Evolutionary conservation across 1,140 invertebrate genomes (phyloP).

Genomic region (Bombus difficillimus): DNA sequence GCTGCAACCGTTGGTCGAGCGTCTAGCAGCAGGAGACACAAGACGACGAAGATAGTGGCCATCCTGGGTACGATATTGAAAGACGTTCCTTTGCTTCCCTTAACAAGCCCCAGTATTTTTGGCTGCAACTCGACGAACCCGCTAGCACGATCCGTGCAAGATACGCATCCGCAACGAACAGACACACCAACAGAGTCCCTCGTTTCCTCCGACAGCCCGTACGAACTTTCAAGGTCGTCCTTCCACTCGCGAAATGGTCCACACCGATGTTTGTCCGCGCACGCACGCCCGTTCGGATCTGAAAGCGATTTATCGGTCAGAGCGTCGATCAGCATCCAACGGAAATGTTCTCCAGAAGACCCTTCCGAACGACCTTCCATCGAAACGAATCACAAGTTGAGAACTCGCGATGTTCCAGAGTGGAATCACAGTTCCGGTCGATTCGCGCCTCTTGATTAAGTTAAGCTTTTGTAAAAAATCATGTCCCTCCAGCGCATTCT

Average conservation of each 20-base stretch:
- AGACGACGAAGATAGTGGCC: conserved; percentile 66
- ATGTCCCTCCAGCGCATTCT: conserved; percentile 63
- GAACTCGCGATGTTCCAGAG: not conserved
- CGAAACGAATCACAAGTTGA: not conserved
- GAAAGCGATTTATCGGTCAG: not conserved
- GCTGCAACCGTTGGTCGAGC: conserved; percentile 68
- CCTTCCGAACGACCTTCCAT: conserved; percentile 39
- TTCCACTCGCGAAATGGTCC: conserved; percentile 27
- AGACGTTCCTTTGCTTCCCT: conserved; percentile 22
- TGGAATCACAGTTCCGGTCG: not conserved
- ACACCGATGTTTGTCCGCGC: conserved; percentile 1
- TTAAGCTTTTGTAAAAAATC: conserved; percentile 70
- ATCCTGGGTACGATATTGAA: conserved; percentile 63
- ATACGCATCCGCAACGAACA: conserved; percentile 51
- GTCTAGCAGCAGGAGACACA: conserved; percentile 68
- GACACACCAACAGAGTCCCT: conserved; percentile 48
- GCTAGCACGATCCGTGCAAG: conserved; percentile 44
- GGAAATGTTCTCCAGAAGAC: conserved; percentile 24
- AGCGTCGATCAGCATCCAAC: not conserved
- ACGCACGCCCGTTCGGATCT: not conserved
- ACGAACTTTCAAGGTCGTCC: conserved; percentile 16
- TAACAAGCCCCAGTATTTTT: conserved; percentile 46
- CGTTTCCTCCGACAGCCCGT: not conserved
- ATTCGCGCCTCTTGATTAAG: conserved; percentile 9
- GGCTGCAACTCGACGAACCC: conserved; percentile 35